Conservation (phyloP, 2,888 invertebrate species). For the Tipula lateralis region DNA sequence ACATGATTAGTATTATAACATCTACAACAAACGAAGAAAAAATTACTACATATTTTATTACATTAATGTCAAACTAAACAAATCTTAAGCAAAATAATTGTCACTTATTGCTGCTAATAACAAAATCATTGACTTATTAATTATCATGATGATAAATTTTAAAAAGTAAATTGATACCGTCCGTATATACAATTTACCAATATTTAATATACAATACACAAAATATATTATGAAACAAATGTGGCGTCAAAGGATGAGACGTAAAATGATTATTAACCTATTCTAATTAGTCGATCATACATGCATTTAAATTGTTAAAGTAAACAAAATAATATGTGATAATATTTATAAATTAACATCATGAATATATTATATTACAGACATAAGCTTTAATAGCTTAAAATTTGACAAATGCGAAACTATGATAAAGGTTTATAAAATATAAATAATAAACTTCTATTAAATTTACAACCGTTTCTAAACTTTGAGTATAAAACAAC, state of each 20-base stretch:
- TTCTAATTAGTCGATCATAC: background rate
- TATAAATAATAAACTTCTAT: too few species aligned
- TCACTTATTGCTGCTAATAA: background rate
- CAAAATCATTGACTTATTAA: background rate
- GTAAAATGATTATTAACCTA: background rate
- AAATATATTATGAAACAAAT: background rate
- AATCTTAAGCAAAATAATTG: background rate
- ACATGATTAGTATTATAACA: background rate
- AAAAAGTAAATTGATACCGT: background rate
- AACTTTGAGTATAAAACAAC: too few species aligned
- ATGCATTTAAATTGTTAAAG: background rate
- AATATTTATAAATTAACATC: background rate
- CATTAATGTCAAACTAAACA: too few species aligned
- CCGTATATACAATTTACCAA: background rate
- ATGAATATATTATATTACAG: too few species aligned
- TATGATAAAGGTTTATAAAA: too few species aligned
- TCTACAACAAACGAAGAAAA: background rate
- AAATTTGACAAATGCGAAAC: too few species aligned
- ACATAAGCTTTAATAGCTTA: too few species aligned
- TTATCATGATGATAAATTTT: background rate
- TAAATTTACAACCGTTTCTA: too few species aligned
- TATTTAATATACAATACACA: background rate
- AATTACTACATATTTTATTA: too few species aligned
- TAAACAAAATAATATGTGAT: background rate
- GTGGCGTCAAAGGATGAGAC: background rate